Evolutionary conservation across 2,888 invertebrate genomes (phyloP).

Genomic region (Balanococcus diminutus): DNA sequence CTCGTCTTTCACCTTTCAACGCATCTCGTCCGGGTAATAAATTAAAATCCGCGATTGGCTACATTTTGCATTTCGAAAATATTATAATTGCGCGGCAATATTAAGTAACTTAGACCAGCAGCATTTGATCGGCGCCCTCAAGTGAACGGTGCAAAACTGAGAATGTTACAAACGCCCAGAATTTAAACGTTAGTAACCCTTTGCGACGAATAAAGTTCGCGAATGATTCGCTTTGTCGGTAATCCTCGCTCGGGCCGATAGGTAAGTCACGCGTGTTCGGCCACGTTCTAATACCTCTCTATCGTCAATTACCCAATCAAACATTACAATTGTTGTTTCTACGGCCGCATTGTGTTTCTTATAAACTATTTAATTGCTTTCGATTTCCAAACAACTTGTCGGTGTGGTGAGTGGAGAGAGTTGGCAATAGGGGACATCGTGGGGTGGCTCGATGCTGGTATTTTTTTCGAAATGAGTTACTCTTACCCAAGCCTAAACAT

Average conservation of each 20-base stretch:
- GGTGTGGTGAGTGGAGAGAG: neutral
- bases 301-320: constrained; percentile 16
- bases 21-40: neutral
- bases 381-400: neutral
- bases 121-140: constrained; percentile 25
- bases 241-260: neutral
- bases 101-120: neutral
- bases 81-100: neutral
- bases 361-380: neutral
- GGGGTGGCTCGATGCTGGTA: neutral
- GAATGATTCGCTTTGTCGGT: constrained; percentile 42
- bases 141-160: constrained; percentile 30
- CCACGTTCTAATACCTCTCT: neutral
- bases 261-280: neutral
- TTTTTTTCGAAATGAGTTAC: neutral
- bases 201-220: constrained; percentile 29
- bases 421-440: neutral
- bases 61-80: constrained; percentile 17
- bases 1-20: neutral
- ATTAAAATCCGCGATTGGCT: neutral
- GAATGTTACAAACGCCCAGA: constrained; percentile 42
- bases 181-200: constrained; percentile 41
- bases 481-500: neutral
- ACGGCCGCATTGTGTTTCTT: neutral
- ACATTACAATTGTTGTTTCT: constrained; percentile 18